A percentile compares a stretch with the other conserved stretches of the same genome.
These are phyloP conservation scores for Rhinogobius similis DNA, from an alignment of 2,113 vertebrate species.

Conservation along the genomic window DNA sequence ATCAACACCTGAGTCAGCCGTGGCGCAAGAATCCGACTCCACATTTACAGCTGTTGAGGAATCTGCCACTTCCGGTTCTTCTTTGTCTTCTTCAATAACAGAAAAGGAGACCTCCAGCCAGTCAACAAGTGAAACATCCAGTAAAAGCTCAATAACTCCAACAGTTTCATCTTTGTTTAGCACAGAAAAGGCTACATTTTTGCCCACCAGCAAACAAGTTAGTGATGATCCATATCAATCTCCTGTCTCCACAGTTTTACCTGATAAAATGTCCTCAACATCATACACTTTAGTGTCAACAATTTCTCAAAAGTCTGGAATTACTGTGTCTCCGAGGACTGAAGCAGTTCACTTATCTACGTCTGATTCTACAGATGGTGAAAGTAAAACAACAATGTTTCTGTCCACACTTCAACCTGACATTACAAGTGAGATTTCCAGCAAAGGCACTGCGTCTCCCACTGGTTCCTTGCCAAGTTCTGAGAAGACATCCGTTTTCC, in stretches of 20 bases:
- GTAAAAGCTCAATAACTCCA: not conserved
- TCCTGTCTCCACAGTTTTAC: not conserved
- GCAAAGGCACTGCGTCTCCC: not conserved
- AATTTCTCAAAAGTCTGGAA: not conserved
- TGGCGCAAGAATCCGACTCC: not conserved
- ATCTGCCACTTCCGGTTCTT: not conserved
- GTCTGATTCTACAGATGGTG: not conserved
- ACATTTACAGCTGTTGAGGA: not conserved
- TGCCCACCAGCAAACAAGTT: not conserved
- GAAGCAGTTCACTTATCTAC: not conserved
- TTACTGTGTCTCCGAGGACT: not conserved
- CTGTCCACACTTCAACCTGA: not conserved
- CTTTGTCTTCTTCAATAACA: not conserved
- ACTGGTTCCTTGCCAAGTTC: too few species aligned
- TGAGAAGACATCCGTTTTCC: too few species aligned
- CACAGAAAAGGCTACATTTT: slow-evolving; percentile 23
- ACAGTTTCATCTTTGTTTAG: slow-evolving; percentile 15
- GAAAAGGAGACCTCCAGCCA: not conserved
- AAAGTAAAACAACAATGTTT: not conserved
- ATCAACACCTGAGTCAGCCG: not conserved
- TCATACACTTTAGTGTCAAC: not conserved
- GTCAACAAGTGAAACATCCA: not conserved
- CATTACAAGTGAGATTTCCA: not conserved
- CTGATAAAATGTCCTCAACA: not conserved
- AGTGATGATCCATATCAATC: not conserved